Evolutionary conservation across 1,140 invertebrate species (phyloP).

Genomic region (Medauroidea extradentata): DNA sequence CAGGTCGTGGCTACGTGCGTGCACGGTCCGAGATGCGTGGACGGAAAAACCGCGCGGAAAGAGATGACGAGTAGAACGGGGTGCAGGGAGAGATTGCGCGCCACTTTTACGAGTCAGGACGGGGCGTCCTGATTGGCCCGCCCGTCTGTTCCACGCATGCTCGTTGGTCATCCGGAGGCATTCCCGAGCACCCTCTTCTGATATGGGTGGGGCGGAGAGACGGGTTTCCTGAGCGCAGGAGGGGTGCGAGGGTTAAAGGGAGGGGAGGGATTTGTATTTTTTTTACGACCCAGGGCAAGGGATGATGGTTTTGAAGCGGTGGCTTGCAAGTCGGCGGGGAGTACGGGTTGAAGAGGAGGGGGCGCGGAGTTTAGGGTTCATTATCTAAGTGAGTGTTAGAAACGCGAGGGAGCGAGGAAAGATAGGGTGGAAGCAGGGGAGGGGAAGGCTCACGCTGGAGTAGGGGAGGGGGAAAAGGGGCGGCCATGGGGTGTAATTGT

Average conservation of each 20-base stretch:
- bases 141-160: background rate
- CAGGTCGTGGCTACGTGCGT: background rate
- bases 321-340: background rate
- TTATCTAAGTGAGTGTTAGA: conserved; percentile 11
- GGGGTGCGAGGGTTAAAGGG: conserved; percentile 1
- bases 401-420: background rate
- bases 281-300: no score
- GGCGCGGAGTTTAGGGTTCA: conserved; percentile 14
- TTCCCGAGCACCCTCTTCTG: background rate
- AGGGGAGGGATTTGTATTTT: conserved; percentile 5
- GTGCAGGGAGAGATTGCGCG: no score
- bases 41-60: no score
- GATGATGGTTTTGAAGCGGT: no score
- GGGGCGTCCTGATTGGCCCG: background rate
- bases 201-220: background rate
- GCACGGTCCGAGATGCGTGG: no score
- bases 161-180: background rate
- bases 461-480: background rate
- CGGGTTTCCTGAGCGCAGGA: no score
- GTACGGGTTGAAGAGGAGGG: background rate
- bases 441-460: background rate
- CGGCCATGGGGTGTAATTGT: conserved; percentile 2
- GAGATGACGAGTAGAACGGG: no score
- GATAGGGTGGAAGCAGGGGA: background rate
- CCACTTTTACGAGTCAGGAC: background rate